Conservation (phyloP, 2,797 vertebrate genomes). For the Epinephelus coioides region DNA sequence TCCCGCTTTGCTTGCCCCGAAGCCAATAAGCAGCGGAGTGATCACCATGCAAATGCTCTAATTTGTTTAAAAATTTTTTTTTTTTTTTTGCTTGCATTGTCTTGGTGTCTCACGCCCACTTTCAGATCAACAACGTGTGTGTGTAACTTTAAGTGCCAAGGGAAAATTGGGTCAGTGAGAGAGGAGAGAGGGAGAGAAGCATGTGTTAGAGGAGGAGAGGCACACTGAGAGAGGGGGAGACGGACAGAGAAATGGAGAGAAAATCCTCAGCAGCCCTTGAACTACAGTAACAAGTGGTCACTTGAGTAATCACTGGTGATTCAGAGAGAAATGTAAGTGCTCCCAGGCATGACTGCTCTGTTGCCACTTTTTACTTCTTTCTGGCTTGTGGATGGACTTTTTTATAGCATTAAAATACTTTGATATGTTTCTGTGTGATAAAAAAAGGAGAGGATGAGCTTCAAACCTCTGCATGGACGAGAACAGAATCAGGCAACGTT, state of each 20-base stretch:
- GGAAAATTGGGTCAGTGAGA: slow-evolving; percentile 78
- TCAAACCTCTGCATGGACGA: slow-evolving; percentile 18
- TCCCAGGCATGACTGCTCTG: slow-evolving; percentile 73
- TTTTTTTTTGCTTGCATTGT: slow-evolving; percentile 26
- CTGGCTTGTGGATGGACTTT: slow-evolving; percentile 40
- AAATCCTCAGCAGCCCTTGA: slow-evolving; percentile 68
- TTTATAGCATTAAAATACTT: slow-evolving; percentile 33
- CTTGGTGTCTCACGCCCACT: slow-evolving; percentile 63
- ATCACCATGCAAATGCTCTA: slow-evolving; percentile 48
- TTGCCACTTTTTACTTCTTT: slow-evolving; percentile 56
- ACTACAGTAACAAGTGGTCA: slow-evolving; percentile 79
- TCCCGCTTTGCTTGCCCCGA: slow-evolving; percentile 50
- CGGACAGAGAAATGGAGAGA: slow-evolving; percentile 73
- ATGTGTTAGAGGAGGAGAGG: slow-evolving; percentile 70
- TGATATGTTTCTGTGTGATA: slow-evolving; percentile 18
- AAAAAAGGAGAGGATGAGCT: slow-evolving; percentile 11
- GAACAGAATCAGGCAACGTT: slow-evolving; percentile 15
- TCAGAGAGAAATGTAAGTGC: slow-evolving; percentile 83
- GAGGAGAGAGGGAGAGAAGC: slow-evolving; percentile 64
- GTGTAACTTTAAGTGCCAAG: slow-evolving; percentile 81
- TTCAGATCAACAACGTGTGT: slow-evolving; percentile 57
- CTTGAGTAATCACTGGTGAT: slow-evolving; percentile 81
- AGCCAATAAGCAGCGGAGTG: slow-evolving; percentile 52
- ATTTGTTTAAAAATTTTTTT: slow-evolving; percentile 39
- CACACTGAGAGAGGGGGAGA: slow-evolving; percentile 64